Conservation (phyloP, 2,113 vertebrate species). For the Toxostoma redivivum region DNA sequence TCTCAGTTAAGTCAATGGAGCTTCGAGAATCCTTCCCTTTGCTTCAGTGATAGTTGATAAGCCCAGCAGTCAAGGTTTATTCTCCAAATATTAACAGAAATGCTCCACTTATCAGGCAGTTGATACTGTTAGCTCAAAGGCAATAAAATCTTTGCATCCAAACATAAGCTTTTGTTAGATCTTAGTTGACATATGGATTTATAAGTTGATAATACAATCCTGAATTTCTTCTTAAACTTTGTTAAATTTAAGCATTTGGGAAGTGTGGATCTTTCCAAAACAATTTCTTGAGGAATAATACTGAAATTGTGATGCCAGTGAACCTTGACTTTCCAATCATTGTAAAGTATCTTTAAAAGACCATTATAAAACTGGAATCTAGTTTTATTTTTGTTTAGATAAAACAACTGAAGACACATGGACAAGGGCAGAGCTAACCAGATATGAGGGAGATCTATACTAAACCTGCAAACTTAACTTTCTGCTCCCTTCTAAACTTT, state of each 20-base stretch:
- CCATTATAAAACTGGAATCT: neutral
- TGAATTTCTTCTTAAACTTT: neutral
- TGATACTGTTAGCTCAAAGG: neutral
- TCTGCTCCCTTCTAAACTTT: neutral
- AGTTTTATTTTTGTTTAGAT: neutral
- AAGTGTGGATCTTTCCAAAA: neutral
- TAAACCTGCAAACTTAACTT: neutral
- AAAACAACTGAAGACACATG: neutral
- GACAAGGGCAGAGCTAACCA: neutral
- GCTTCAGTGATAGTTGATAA: neutral
- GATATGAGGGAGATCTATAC: neutral
- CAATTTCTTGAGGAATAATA: neutral
- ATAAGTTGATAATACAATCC: neutral
- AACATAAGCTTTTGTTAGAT: neutral
- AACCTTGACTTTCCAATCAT: neutral
- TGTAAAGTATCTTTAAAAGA: neutral
- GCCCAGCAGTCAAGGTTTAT: neutral
- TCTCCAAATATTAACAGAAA: conserved; percentile 7
- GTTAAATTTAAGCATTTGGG: neutral
- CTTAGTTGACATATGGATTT: neutral
- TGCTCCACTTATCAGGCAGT: neutral
- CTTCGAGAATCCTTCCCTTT: neutral
- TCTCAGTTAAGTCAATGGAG: neutral
- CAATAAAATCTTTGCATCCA: neutral
- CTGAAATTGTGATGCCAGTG: neutral